These are phyloP conservation scores for Aporophyla lueneburgensis DNA, from an alignment of 2,888 invertebrate genomes.

Conservation along the genomic window DNA sequence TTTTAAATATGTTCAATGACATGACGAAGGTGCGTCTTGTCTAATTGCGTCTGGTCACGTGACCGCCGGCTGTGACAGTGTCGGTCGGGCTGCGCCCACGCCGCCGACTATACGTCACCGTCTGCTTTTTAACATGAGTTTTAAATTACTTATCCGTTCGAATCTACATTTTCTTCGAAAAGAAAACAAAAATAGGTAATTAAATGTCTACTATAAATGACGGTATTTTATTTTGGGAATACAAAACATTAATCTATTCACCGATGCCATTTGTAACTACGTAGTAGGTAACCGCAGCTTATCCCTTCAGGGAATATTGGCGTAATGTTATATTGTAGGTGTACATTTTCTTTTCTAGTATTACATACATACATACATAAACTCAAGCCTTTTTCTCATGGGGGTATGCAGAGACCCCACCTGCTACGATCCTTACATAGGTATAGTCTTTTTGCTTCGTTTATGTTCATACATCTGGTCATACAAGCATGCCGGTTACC, in stretches of 20 bases:
- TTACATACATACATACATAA: too few relatives aligned
- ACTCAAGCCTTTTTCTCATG: too few relatives aligned
- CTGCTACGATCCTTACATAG: too few relatives aligned
- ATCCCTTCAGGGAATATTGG: too few relatives aligned
- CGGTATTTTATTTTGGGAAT: constrained; percentile 14
- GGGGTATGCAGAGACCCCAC: too few relatives aligned
- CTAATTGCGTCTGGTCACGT: constrained; percentile 79
- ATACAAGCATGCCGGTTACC: too few relatives aligned
- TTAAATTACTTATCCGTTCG: constrained; percentile 47
- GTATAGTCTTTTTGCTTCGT: too few relatives aligned
- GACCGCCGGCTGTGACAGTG: constrained; percentile 74
- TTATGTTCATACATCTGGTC: too few relatives aligned
- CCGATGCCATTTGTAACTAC: constrained; percentile 11
- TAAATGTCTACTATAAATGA: constrained; percentile 24
- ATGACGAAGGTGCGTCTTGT: constrained; percentile 73
- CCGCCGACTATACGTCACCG: constrained; percentile 67
- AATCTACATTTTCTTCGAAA: constrained; percentile 31
- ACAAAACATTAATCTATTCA: constrained; percentile 10
- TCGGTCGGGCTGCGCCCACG: constrained; percentile 71
- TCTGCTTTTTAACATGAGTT: constrained; percentile 34
- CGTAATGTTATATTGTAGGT: background rate
- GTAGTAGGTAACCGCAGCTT: background rate
- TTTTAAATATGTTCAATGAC: constrained; percentile 70
- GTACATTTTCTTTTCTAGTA: constrained; percentile 10
- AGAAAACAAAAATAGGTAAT: constrained; percentile 23